Conservation (phyloP, 2,888 invertebrate species). For the Tipula helvola region DNA sequence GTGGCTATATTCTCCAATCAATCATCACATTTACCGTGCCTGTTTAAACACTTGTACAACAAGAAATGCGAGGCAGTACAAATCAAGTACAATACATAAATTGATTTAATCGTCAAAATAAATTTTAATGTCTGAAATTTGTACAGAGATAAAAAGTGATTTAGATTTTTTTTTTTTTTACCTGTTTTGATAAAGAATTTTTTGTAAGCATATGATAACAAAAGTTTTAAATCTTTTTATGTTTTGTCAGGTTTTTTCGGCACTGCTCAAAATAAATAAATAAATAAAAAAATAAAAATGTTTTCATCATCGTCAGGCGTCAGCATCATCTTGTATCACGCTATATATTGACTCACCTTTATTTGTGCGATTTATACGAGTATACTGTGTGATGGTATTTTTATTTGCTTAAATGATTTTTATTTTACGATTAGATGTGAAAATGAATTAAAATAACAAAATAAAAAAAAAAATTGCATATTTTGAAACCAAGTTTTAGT, state of each 20-base stretch:
- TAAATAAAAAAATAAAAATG: not conserved
- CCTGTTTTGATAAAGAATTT: not conserved
- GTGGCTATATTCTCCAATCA: not conserved
- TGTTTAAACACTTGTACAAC: not conserved
- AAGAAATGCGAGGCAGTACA: not conserved
- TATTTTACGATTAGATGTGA: not conserved
- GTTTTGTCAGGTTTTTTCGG: not conserved
- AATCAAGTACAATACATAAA: not conserved
- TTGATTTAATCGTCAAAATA: not conserved
- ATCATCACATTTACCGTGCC: not conserved
- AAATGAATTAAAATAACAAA: not conserved
- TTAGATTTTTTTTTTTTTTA: not conserved
- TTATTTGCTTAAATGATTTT: not conserved
- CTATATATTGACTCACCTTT: not conserved
- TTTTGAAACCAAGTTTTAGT: not conserved
- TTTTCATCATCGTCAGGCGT: not conserved
- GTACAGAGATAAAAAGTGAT: not conserved
- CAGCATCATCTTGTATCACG: not conserved
- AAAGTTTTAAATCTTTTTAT: not conserved
- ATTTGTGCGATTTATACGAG: not conserved
- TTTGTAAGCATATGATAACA: not conserved
- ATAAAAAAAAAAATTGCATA: not conserved
- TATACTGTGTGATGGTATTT: not conserved
- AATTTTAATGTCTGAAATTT: not conserved
- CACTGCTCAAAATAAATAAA: not conserved